phyloP scores from a whole-genome alignment of 2,888 invertebrate species.

The Eubasilissa splendida region DNA sequence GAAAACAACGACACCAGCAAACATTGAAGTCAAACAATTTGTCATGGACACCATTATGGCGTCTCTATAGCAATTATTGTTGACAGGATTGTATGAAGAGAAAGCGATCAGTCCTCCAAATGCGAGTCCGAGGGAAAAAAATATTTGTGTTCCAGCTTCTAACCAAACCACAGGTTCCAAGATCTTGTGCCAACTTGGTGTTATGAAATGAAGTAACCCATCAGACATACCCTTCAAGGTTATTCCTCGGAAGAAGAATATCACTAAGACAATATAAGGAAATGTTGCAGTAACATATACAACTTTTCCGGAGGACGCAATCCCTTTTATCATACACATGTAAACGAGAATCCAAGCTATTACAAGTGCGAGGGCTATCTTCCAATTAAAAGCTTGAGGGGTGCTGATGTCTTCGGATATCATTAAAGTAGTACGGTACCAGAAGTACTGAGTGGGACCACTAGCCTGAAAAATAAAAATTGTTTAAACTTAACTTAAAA shows the following conservation, averaged over 20 bases:
- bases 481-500: background rate
- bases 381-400: constrained; percentile 91
- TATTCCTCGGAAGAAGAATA: constrained; percentile 96
- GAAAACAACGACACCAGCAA: constrained; percentile 96
- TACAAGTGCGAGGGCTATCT: constrained; percentile 88
- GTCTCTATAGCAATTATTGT: constrained; percentile 96
- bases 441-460: constrained; percentile 94
- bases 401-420: constrained; percentile 91
- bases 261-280: constrained; percentile 94
- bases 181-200: constrained; percentile 93
- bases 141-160: constrained; percentile 98
- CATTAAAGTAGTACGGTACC: constrained; percentile 94
- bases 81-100: constrained; percentile 96
- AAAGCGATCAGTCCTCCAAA: constrained; percentile 98
- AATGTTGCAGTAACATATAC: constrained; percentile 97
- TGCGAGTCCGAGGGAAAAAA: constrained; percentile 95
- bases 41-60: constrained; percentile 93
- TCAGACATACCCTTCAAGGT: constrained; percentile 90
- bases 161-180: constrained; percentile 96
- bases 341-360: constrained; percentile 96
- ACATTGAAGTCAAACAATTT: constrained; percentile 96
- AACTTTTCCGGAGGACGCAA: constrained; percentile 96
- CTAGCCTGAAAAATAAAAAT: constrained; percentile 76
- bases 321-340: constrained; percentile 97
- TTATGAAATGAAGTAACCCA: constrained; percentile 90